Evolutionary conservation across 1,140 invertebrate genomes (phyloP), one percentile per base, ranked within the genome.

Genomic region (Eciton burchellii): DNA sequence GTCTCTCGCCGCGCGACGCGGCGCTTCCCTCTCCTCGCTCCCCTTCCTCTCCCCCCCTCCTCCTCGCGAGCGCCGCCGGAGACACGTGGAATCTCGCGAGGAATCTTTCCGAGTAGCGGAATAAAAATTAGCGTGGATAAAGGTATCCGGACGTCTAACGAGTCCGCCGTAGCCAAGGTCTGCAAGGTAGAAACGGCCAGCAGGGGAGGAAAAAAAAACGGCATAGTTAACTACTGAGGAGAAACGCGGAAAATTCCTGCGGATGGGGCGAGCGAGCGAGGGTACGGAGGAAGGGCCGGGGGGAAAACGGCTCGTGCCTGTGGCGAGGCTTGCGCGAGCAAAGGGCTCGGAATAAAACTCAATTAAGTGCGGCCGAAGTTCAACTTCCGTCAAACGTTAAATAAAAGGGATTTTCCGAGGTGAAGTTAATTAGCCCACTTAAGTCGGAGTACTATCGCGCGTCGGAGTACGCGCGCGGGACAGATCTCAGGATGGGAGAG

Each of bases 211-310:
- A 56, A 56, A 68, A 74, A 65, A 63, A 76, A 68, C 65, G 43
- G 21, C 35, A 68, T 43, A 47, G 35, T 68, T 79, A 79, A 79
- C 74, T 79, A 68, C 74, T 35, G 62, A 76, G 57, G 57, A 82
- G 79, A 70, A 76, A 82, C 79, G 71, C 72, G 71, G 59, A 73
- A 74, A 82, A 74, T 74, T 82, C 70, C 52, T 82, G 71, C 65
- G 54, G 82, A 76, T 45, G 63, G 73, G 49, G 65, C 47, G 43
- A 81, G 82, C 45, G 57, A 54, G 21, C 49, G 52, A 35, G 35
- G 35, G 35, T 6, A 43, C 57, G 35, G 41, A 41, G 43, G 59
- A 76, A 82, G 59, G 59, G 70, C 57, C 57, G 49, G 14, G 24
- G 19, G 49, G 35, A 5, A 29, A 12, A 52, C 16, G 63, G 19